phyloP scores from a whole-genome alignment of 64 coral and sea anemone species.

The Astreopora myriophthalma region DNA sequence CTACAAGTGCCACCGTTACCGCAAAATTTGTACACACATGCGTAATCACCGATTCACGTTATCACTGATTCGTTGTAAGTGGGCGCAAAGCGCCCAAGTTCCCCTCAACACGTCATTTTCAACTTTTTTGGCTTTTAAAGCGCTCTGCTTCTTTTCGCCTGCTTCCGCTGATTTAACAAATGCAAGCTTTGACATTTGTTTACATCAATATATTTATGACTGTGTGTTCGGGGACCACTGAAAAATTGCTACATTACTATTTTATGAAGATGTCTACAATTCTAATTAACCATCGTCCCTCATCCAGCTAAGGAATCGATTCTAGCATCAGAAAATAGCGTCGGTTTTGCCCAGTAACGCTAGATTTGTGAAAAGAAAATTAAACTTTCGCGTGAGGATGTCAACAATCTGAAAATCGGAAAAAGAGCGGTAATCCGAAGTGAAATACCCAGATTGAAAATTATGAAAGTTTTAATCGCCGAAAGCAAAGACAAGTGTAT shows the following conservation, averaged over 20 bases:
- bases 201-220: slow-evolving; percentile 95
- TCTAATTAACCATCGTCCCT: slow-evolving; percentile 67
- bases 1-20: slow-evolving; percentile 72
- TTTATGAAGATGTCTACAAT: slow-evolving; percentile 78
- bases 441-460: slow-evolving; percentile 9
- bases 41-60: slow-evolving; percentile 51
- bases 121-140: slow-evolving; percentile 5
- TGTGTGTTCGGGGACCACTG: slow-evolving; percentile 70
- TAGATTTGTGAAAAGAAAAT: background rate
- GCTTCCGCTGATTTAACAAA: slow-evolving; percentile 86
- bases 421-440: slow-evolving; percentile 6
- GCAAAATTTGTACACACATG: slow-evolving; percentile 78
- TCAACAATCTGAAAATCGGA: background rate
- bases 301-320: slow-evolving; percentile 20
- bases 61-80: slow-evolving; percentile 27
- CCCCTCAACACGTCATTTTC: background rate
- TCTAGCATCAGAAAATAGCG: background rate
- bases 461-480: slow-evolving; percentile 21
- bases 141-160: slow-evolving; percentile 4
- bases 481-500: slow-evolving; percentile 37
- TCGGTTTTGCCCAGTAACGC: background rate
- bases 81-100: background rate
- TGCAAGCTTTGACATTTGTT: slow-evolving; percentile 77
- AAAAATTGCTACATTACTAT: slow-evolving; percentile 84
- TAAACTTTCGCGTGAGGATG: background rate